A percentile compares a stretch with the other conserved stretches of the same genome.
These are phyloP conservation scores for Lagenorhynchus albirostris DNA, from an alignment of 2,113 vertebrate genomes.

Conservation along the genomic window DNA sequence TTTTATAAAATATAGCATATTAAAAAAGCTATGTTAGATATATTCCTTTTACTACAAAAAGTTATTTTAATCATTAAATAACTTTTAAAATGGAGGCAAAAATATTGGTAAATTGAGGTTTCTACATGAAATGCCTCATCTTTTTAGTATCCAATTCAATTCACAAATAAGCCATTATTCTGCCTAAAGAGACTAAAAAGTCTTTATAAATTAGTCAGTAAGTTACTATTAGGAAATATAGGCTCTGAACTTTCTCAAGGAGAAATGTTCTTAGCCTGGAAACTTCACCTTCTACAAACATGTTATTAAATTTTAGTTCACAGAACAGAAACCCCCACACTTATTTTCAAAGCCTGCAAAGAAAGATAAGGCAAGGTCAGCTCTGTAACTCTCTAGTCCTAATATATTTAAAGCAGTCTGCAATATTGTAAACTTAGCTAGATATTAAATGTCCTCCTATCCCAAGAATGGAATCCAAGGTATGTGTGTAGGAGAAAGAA, in stretches of 20 bases:
- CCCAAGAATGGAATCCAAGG: neutral
- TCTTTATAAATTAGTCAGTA: neutral
- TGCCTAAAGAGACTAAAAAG: neutral
- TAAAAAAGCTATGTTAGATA: neutral
- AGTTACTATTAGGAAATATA: neutral
- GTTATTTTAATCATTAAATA: neutral
- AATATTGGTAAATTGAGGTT: neutral
- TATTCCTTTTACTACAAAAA: neutral
- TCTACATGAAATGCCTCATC: neutral
- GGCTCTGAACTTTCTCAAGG: neutral
- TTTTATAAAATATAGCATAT: neutral
- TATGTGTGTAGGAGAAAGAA: too few species aligned
- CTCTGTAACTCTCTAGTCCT: neutral
- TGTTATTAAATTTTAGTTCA: conserved; percentile 22
- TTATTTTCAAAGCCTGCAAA: neutral
- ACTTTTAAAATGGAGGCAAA: neutral
- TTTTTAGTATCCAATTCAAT: neutral
- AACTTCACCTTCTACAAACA: neutral
- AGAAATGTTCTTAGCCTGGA: neutral
- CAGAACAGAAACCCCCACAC: neutral
- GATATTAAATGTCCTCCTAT: neutral
- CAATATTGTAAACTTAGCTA: neutral
- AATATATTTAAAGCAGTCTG: neutral
- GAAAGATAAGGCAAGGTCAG: neutral
- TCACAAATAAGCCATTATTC: neutral